These are phyloP conservation scores for Coecobrya sp. DNA, from an alignment of 2,888 invertebrate species.

Conservation along the genomic window DNA sequence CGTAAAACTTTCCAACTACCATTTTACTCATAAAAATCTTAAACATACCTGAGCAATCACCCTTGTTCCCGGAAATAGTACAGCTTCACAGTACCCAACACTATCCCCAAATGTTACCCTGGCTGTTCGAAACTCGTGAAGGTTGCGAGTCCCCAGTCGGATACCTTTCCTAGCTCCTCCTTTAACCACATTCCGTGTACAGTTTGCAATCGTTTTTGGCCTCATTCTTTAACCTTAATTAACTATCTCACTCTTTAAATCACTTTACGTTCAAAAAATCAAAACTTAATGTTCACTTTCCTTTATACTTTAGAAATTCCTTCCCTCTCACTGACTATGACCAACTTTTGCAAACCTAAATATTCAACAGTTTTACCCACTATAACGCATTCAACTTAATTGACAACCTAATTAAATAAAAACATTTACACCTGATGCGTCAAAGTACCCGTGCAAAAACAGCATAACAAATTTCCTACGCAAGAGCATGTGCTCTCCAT, in stretches of 20 bases:
- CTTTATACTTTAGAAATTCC: no score
- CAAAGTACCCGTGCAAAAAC: no score
- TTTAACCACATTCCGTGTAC: slow-evolving; percentile 78
- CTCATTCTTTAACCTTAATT: slow-evolving; percentile 76
- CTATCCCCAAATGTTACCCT: slow-evolving; percentile 82
- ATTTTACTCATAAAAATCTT: background rate
- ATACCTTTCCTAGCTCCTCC: slow-evolving; percentile 83
- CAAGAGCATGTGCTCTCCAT: background rate
- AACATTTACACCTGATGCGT: background rate
- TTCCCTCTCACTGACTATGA: no score
- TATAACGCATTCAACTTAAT: no score
- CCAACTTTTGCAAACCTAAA: no score
- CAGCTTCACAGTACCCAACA: slow-evolving; percentile 84
- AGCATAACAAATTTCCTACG: no score
- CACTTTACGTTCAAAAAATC: no score
- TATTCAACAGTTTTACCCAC: no score
- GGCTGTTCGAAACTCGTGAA: slow-evolving; percentile 82
- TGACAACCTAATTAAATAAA: background rate
- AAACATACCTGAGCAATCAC: slow-evolving; percentile 84
- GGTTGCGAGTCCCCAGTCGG: slow-evolving; percentile 81
- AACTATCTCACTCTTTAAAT: background rate
- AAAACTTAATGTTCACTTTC: no score
- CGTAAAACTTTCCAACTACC: no score
- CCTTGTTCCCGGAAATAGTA: slow-evolving; percentile 83
- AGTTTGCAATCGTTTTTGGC: slow-evolving; percentile 83